Evolutionary conservation across 2,797 vertebrate genomes (phyloP).

Genomic region (Lutjanus argentimaculatus): DNA sequence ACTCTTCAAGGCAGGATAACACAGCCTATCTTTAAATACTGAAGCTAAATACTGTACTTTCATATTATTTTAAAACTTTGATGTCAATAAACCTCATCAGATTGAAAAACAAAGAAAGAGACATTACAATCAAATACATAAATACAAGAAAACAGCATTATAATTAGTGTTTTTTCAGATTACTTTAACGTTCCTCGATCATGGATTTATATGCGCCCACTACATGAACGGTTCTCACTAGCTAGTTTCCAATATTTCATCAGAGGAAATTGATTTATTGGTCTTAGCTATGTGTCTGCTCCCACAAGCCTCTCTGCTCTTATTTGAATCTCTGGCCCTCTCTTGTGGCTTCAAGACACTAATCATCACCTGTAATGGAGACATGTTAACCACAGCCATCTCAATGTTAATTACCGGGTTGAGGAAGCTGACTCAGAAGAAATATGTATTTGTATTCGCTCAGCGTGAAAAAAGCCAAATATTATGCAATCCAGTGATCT

Average conservation of each 20-base stretch:
- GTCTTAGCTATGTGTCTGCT: background rate
- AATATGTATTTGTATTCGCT: constrained; percentile 8
- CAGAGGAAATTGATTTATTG: background rate
- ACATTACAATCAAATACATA: background rate
- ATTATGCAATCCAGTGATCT: background rate
- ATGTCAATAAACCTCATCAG: background rate
- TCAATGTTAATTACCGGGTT: constrained; percentile 58
- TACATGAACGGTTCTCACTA: background rate
- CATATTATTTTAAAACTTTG: background rate
- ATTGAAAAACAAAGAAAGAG: background rate
- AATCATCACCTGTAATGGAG: constrained; percentile 42
- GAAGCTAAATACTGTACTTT: background rate
- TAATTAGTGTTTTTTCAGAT: background rate
- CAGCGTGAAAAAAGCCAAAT: constrained; percentile 1
- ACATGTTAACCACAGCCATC: constrained; percentile 32
- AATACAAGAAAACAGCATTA: background rate
- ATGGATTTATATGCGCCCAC: background rate
- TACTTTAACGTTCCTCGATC: background rate
- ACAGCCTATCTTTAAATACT: background rate
- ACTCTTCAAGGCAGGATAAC: background rate
- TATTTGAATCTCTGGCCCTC: constrained; percentile 9
- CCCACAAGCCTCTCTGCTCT: constrained; percentile 5
- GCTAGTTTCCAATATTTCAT: constrained; percentile 3
- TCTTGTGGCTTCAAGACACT: constrained; percentile 8
- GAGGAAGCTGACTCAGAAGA: background rate